A percentile compares a stretch with the other conserved stretches of the same genome.
phyloP scores from a whole-genome alignment of 2,888 invertebrate species.

The Chironomus tentans region DNA sequence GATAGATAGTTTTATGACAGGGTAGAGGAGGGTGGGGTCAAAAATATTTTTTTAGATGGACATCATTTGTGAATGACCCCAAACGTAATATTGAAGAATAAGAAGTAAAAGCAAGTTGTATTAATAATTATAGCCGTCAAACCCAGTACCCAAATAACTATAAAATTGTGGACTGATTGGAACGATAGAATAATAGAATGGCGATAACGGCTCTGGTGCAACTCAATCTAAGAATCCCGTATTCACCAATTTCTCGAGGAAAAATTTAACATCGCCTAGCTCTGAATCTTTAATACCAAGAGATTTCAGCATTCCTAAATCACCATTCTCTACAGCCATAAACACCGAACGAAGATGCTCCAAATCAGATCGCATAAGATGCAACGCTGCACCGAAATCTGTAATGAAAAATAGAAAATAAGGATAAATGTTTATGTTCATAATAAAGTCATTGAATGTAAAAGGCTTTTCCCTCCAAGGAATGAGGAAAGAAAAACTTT shows the following conservation, averaged over 20 bases:
- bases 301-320: constrained; percentile 86
- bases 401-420: neutral
- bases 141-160: constrained; percentile 51
- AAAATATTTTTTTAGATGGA: too few relatives aligned
- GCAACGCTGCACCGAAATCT: constrained; percentile 38
- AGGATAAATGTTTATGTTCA: neutral
- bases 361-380: constrained; percentile 61
- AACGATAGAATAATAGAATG: constrained; percentile 56
- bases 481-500: too few relatives aligned
- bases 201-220: constrained; percentile 63
- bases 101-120: neutral
- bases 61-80: neutral
- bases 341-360: constrained; percentile 90
- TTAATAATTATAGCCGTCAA: constrained; percentile 46
- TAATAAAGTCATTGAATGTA: too few relatives aligned
- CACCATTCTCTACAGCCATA: constrained; percentile 92
- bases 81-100: neutral
- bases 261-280: constrained; percentile 89
- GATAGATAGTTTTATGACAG: too few relatives aligned
- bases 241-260: constrained; percentile 89
- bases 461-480: too few relatives aligned
- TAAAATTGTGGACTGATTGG: constrained; percentile 66
- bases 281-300: constrained; percentile 93
- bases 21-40: too few relatives aligned
- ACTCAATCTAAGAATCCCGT: constrained; percentile 92